phyloP scores from a whole-genome alignment of 2,888 invertebrate species.

The Morpho deidamia region DNA sequence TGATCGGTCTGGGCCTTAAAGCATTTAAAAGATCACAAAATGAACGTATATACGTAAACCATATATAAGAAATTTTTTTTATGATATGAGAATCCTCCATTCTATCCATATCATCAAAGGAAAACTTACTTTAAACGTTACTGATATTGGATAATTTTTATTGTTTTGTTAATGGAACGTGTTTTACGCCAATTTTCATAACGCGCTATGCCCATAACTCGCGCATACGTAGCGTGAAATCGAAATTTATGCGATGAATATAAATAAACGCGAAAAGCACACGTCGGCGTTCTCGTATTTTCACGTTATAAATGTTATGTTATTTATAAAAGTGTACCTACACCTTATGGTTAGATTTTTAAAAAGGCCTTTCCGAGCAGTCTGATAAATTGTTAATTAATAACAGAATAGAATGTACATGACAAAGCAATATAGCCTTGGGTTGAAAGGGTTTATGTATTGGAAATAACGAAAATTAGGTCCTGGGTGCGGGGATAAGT shows the following conservation, averaged over 20 bases:
- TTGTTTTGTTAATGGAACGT: constrained; percentile 24
- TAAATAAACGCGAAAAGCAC: constrained; percentile 25
- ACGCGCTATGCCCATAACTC: constrained; percentile 25
- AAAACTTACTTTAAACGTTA: no score
- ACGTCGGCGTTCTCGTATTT: constrained; percentile 26
- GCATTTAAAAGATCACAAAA: no score
- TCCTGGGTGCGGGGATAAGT: no score
- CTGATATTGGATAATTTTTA: constrained; percentile 18
- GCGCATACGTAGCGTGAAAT: constrained; percentile 26
- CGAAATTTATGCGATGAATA: constrained; percentile 27
- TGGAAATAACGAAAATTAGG: no score
- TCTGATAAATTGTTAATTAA: no score
- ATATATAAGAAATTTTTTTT: no score
- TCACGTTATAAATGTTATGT: constrained; percentile 27
- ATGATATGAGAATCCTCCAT: no score
- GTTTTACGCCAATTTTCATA: constrained; percentile 26
- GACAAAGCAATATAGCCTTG: background rate
- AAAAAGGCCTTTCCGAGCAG: no score
- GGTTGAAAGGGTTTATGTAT: background rate
- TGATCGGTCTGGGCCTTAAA: no score
- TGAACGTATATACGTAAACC: no score
- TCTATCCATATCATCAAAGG: no score
- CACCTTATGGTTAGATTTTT: background rate
- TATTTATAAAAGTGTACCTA: constrained; percentile 23
- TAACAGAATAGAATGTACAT: no score